phyloP scores from a whole-genome alignment of 2,113 vertebrate species.

The Lepisosteus osseus region DNA sequence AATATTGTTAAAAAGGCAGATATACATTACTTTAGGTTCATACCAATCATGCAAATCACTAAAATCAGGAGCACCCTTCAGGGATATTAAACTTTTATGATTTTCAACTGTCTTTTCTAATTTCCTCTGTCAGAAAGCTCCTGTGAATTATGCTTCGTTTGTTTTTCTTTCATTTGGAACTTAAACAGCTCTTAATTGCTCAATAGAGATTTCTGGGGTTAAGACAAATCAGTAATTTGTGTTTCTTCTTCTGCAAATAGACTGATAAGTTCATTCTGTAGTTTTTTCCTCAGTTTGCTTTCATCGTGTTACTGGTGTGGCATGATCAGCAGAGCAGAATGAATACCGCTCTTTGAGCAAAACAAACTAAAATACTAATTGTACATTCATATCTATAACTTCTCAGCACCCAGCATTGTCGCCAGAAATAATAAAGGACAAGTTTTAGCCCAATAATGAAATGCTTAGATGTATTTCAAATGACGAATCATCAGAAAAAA shows the following conservation, averaged over 20 bases:
- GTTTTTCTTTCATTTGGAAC: conserved; percentile 4
- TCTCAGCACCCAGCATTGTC: too few relatives aligned
- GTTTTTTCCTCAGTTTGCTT: not conserved
- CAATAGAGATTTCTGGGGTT: not conserved
- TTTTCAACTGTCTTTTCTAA: not conserved
- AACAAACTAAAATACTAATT: too few relatives aligned
- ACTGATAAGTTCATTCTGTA: not conserved
- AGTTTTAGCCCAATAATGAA: too few relatives aligned
- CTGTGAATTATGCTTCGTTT: too few relatives aligned
- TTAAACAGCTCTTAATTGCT: conserved; percentile 5
- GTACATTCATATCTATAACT: too few relatives aligned
- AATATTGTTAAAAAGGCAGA: not conserved
- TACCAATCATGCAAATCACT: not conserved
- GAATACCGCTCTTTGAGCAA: not conserved
- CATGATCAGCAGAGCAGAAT: not conserved
- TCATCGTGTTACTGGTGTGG: not conserved
- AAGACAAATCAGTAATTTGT: conserved; percentile 1
- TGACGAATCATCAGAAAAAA: too few relatives aligned
- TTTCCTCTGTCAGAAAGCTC: too few relatives aligned
- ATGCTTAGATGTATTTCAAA: too few relatives aligned
- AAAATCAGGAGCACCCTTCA: not conserved
- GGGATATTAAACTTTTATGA: conserved; percentile 6
- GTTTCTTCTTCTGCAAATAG: not conserved
- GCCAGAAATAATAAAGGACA: too few relatives aligned
- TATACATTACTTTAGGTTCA: not conserved